Base-by-base conservation (phyloP, 2,888 invertebrate genomes). In the Sussaba pulchella region DNA sequence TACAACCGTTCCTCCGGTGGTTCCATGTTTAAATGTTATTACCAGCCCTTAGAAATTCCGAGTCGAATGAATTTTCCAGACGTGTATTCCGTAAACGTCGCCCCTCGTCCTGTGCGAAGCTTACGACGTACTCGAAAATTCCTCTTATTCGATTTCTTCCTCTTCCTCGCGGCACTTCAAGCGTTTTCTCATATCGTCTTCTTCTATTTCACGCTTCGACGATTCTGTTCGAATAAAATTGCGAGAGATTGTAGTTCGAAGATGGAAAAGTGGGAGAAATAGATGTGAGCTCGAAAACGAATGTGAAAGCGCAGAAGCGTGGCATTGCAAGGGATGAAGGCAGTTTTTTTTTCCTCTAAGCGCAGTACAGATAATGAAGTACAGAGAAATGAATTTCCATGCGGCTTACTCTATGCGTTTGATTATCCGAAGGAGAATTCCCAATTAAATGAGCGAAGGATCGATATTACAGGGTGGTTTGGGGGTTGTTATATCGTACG, bases 71-170 rank as follows among this genome's bases (percentile, higher is more conserved):
- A 75, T 67, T 69, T 61, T n/a, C 67, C 67, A 66, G 43, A 66
- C 73, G 66, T 74, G 45, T 57, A n/a, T n/a, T n/a, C 66, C 14
- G 66, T 57, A 66, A 64, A n/a, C 41, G 31, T 50, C 47, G n/a
- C n/a, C 5, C 10, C 39, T 17, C 63, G 63, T 24, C 10, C 2
- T 8, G 17, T n/a, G 47, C n/a, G n/a, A n/a, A n/a, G n/a, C n/a
- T 67, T 69, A 69, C 66, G 75, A 75, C 66, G 17, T 39, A 2
- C 52, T 52, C 26, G 59, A 67, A 75, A 75, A 75, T 66, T 66
- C 43, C 64, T 66, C 41, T 12, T 24, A 19, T 21, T 47, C 54
- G 26, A 21, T 41, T 19, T 8, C 26, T 9, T 21, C 12, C 36
- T 52, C 41, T 41, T 43, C 3, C 54, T 17, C 57, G 1, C 70